Evolutionary conservation across 2,888 invertebrate genomes (phyloP), one percentile per base, ranked within the genome.

Genomic region (Seira musarum): DNA sequence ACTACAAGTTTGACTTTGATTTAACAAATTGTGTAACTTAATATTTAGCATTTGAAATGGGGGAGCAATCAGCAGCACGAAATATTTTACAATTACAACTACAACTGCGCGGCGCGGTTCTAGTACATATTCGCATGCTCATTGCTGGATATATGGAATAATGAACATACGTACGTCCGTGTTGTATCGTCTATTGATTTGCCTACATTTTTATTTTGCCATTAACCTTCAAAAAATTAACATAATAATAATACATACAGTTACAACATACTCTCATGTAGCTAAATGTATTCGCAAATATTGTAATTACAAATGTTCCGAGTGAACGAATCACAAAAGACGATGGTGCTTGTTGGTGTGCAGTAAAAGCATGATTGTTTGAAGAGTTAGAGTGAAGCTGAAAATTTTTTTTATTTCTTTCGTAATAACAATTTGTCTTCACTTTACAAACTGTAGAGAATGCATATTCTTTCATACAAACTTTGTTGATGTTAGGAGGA

Each of bases 201-300:
- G 24, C 19, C 67, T 49, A n/a, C 21, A 15, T 49, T 49, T 46
- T 21, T 21, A 21, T 61, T 22, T 46, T 71, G 57, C 63, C 71
- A 22, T 53, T 63, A 71, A 71, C 69, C 57, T 69, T 69, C 69
- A 60, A 17, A 71, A n/a, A 63, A 71, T 71, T 71, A 71, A 22
- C 25, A 71, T 71, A 63, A 71, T 61, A 70, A 70, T n/a, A n/a
- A n/a, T n/a, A n/a, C n/a, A n/a, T 70, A 40, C 40, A 40, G 40
- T 40, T 40, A 40, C 40, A 40, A 40, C 40, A 40, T 40, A 13
- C 40, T 13, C n/a, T n/a, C 40, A 40, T 40, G 13, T 40, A 5
- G 6, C 40, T 40, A 40, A 40, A 13, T 40, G 40, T 13, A 40
- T 40, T 40, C 13, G 40, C 40, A 40, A 40, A 40, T 40, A 40